These are phyloP conservation scores for Paratrypauchen microcephalus DNA, from an alignment of 2,797 vertebrate genomes.

Conservation along the genomic window DNA sequence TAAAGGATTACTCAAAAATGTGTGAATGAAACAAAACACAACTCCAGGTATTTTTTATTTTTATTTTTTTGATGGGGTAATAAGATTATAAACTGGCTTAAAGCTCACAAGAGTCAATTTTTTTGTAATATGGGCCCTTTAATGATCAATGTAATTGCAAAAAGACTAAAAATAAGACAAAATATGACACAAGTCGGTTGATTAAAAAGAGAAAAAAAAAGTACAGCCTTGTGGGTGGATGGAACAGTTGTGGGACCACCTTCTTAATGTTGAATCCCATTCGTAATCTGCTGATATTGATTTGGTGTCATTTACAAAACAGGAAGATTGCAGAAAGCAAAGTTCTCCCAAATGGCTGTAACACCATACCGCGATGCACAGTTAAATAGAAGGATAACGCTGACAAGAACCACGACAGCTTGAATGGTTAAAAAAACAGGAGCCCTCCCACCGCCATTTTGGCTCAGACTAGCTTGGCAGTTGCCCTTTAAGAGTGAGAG, in stretches of 20 bases:
- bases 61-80: no score
- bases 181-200: slow-evolving; percentile 31
- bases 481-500: slow-evolving; percentile 75
- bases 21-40: no score
- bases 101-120: no score
- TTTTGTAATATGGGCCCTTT: no score
- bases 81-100: no score
- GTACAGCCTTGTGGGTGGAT: slow-evolving; percentile 54
- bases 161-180: slow-evolving; percentile 15
- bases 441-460: slow-evolving; percentile 64
- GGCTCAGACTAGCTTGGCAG: slow-evolving; percentile 61
- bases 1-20: no score
- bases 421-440: slow-evolving; percentile 37
- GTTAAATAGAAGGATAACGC: slow-evolving; percentile 46
- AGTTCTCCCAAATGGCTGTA: slow-evolving; percentile 55
- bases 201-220: slow-evolving; percentile 38
- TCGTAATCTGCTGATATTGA: slow-evolving; percentile 78
- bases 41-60: no score
- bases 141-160: slow-evolving; percentile 37
- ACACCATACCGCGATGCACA: slow-evolving; percentile 51
- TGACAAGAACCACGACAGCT: slow-evolving; percentile 43
- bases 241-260: slow-evolving; percentile 71
- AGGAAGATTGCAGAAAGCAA: slow-evolving; percentile 46
- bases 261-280: slow-evolving; percentile 75
- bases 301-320: slow-evolving; percentile 69